phyloP scores from a whole-genome alignment of 2,113 vertebrate genomes.

The Xerus inauris region DNA sequence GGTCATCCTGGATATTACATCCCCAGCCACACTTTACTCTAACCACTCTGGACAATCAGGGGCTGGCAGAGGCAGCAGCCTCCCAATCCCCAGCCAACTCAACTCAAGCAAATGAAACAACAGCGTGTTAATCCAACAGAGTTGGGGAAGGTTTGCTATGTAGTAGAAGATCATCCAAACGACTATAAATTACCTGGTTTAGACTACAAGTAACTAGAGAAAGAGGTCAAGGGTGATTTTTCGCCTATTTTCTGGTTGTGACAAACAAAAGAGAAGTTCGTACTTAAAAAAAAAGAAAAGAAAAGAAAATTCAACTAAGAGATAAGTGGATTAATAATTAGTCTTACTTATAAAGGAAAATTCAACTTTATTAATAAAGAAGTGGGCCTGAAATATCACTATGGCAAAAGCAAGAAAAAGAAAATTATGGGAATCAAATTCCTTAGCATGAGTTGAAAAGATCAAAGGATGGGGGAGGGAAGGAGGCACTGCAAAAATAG shows the following conservation, averaged over 20 bases:
- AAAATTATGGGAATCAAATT: background rate
- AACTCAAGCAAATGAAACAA: background rate
- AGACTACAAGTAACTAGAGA: background rate
- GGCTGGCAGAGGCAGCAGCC: background rate
- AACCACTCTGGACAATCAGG: background rate
- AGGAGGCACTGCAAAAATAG: background rate
- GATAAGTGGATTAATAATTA: background rate
- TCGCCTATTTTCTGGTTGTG: background rate
- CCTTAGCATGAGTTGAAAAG: background rate
- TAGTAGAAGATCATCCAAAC: background rate
- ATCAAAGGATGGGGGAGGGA: background rate
- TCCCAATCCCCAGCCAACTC: background rate
- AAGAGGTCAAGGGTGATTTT: background rate
- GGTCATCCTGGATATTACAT: background rate
- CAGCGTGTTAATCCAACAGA: background rate
- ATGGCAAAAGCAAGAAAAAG: background rate
- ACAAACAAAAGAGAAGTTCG: conserved; percentile 18
- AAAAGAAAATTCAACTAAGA: background rate
- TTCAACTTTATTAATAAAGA: background rate
- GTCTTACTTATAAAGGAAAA: background rate
- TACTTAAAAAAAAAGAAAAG: background rate
- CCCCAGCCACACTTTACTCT: background rate
- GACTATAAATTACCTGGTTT: background rate
- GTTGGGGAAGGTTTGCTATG: background rate
- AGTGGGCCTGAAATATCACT: background rate